Evolutionary conservation across 2,113 vertebrate genomes (phyloP), one percentile per base, ranked within the genome.

Genomic region (Tragelaphus buxtoni): DNA sequence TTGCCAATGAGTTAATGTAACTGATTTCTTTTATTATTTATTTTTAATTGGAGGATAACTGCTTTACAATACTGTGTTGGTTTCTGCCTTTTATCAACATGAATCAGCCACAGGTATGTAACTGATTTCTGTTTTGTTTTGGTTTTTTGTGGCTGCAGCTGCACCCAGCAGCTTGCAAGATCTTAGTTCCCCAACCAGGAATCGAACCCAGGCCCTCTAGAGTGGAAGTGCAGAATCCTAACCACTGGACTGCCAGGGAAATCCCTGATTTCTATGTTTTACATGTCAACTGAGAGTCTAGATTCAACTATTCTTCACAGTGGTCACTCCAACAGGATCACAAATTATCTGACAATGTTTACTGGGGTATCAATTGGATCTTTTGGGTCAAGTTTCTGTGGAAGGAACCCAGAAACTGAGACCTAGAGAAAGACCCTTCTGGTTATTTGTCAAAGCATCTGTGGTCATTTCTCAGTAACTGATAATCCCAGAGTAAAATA

Each of bases 381-480:
- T 91, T 90, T 93, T 85, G 86, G 53, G 79, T 96, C 13, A 90
- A 61, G 39, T 85, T 86, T 82, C 86, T 80, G 16, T 86, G 53
- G 60, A 90, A 94, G 35, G 56, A 96, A 90, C 51, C 42, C 91
- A 95, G 88, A 91, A 96, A 97, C 95, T 45, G 61, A 35, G 49
- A 91, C 45, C 60, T 72, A 94, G 35, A 91, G 42, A 92, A 94
- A 95, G 79, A 72, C 22, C 35, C 58, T 45, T 87, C 51, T 39
- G 51, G 32, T 90, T 88, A 95, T 74, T 72, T 84, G 47, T 86
- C 80, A 90, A 93, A 93, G 49, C 12, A 80, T 51, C 87, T 88
- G 51, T 35, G 61, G 87, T 84, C 42, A 91, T 82, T 95, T 96
- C 89, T 91, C 58, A 96, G 53, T 79, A 90, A 90, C 51, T 61